Evolutionary conservation across 2,888 invertebrate genomes (phyloP), one percentile per base, ranked within the genome.

Genomic region (Pseudeuparius sepicola): DNA sequence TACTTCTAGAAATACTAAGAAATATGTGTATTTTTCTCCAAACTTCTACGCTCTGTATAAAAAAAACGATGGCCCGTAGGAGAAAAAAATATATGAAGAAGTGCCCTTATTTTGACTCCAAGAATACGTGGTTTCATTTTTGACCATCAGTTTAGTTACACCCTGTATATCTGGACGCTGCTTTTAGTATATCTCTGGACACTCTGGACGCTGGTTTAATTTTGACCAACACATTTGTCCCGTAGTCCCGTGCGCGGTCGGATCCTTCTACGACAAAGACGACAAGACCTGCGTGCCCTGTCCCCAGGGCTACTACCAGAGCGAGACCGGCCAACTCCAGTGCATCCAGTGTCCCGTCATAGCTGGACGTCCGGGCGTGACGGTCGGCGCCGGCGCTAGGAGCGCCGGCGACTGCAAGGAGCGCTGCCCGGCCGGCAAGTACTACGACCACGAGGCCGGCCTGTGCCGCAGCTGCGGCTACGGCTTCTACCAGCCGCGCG

Each of bases 371-470:
- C 71, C 81, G 2, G 90, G 90, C 36, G 90, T 90, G 4, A 92
- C 92, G 0, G 78, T 87, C 36, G 80, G 85, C 9, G 71, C 79
- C 3, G 92, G 92, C 15, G 88, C 92, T 0, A 71, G 90, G 47
- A 87, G 86, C 45, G 86, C 87, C 15, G 79, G 80, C 11, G 86
- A 89, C 57, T 92, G 90, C 57, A 90, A 90, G 68, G 92, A 92
- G 64, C 77, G 87, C 43, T 96, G 94, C 56, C 86, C 89, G 3
- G 83, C 89, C 40, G 94, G 94, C 40, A 90, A 93, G 66, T 94
- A 83, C 64, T 89, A 88, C 62, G 90, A 93, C 55, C 83, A 86
- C 23, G 78, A 80, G 25, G 81, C 83, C 1, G 90, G 89, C 24
- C 68, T 89, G 2, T 96, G 96, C 55, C 71, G 86, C 32, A 83